Conservation (phyloP, 2,888 invertebrate species). For the Ryuthela nishihirai region DNA sequence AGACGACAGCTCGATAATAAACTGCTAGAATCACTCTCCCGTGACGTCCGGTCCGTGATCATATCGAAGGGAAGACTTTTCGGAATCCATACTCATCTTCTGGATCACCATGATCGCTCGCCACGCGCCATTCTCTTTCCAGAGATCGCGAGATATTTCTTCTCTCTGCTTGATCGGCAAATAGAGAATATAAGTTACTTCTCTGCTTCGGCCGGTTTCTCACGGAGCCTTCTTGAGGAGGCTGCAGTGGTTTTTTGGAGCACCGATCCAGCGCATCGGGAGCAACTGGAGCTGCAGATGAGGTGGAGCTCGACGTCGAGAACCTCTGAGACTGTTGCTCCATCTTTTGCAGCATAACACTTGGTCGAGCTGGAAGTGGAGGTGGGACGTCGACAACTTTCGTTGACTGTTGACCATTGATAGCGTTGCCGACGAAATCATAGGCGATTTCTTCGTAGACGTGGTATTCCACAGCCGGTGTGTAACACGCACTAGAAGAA, state of each 20-base stretch:
- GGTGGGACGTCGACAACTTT: slow-evolving; percentile 39
- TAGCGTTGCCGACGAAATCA: slow-evolving; percentile 34
- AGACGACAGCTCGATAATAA: too few species aligned
- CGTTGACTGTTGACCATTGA: not conserved
- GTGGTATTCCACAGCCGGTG: slow-evolving; percentile 45
- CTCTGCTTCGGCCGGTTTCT: slow-evolving; percentile 45
- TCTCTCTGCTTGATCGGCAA: slow-evolving; percentile 45
- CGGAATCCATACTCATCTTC: slow-evolving; percentile 39
- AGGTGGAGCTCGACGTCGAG: too few species aligned
- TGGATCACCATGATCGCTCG: slow-evolving; percentile 14
- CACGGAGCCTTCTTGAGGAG: not conserved
- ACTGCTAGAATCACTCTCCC: too few species aligned
- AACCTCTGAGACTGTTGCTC: not conserved
- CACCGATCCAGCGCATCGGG: slow-evolving; percentile 9
- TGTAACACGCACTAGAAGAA: slow-evolving; percentile 8
- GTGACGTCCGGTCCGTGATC: too few species aligned
- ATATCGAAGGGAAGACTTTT: slow-evolving; percentile 25
- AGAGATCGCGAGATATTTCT: slow-evolving; percentile 45
- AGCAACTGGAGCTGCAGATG: not conserved
- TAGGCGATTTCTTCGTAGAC: slow-evolving; percentile 49
- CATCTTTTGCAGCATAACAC: slow-evolving; percentile 15
- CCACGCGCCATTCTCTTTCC: slow-evolving; percentile 43
- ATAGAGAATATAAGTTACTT: slow-evolving; percentile 47
- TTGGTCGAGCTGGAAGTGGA: slow-evolving; percentile 44
- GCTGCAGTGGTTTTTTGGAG: slow-evolving; percentile 2